These are phyloP conservation scores for Dolichallabes microphthalmus DNA, from an alignment of 2,113 vertebrate genomes.

Conservation along the genomic window DNA sequence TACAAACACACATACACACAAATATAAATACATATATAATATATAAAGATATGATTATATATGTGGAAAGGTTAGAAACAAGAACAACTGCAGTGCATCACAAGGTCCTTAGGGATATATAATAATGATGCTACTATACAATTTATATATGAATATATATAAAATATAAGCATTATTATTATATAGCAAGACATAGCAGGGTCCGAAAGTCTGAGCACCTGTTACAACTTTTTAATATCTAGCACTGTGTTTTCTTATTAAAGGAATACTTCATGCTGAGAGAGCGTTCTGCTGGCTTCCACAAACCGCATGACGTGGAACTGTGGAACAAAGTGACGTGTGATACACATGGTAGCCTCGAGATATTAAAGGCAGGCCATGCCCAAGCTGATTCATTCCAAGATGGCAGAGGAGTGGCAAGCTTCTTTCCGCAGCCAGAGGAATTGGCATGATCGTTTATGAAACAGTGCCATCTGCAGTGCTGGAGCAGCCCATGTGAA, in stretches of 20 bases:
- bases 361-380: neutral
- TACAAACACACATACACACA: slow-evolving; percentile 46
- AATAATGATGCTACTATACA: neutral
- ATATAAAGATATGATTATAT: slow-evolving; percentile 74
- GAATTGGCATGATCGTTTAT: neutral
- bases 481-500: neutral
- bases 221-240: neutral
- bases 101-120: slow-evolving; percentile 6
- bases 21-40: slow-evolving; percentile 74
- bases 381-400: neutral
- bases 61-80: slow-evolving; percentile 58
- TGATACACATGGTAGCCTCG: neutral
- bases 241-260: too few species aligned
- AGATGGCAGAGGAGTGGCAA: neutral
- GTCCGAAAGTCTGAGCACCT: neutral
- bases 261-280: neutral
- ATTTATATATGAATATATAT: neutral
- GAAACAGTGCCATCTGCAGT: neutral
- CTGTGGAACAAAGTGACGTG: neutral
- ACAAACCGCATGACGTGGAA: neutral
- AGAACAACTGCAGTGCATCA: slow-evolving; percentile 39
- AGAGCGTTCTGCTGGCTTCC: neutral
- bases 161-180: neutral
- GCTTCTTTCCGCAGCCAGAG: neutral
- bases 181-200: neutral